phyloP scores from a whole-genome alignment of 2,797 vertebrate genomes.

The Synaphobranchus kaupii region DNA sequence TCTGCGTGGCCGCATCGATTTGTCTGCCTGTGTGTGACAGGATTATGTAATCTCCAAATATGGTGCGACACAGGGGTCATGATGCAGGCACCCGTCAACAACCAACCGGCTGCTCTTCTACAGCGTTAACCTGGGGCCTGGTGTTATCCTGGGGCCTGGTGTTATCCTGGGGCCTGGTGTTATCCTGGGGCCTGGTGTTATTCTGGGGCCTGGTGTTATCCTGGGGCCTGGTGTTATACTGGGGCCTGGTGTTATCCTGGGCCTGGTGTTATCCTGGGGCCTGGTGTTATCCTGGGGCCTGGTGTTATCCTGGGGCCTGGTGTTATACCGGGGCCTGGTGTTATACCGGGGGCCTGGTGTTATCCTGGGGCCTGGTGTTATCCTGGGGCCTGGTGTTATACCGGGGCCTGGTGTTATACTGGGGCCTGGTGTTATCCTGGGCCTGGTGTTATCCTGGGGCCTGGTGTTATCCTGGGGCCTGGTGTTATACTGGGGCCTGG shows the following conservation, averaged over 20 bases:
- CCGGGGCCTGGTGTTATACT: too few relatives aligned
- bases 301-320: not conserved
- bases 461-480: too few relatives aligned
- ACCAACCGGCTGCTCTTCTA: not conserved
- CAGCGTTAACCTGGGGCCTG: not conserved
- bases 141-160: not conserved
- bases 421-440: too few relatives aligned
- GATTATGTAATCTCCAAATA: not conserved
- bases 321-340: not conserved
- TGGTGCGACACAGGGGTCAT: not conserved
- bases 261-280: too few relatives aligned
- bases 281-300: not conserved
- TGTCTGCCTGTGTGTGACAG: not conserved
- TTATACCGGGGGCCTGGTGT: not conserved
- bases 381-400: too few relatives aligned
- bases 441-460: too few relatives aligned
- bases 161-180: not conserved
- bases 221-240: not conserved
- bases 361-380: not conserved
- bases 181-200: not conserved
- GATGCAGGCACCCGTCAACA: not conserved
- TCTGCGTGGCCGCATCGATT: conserved; percentile 38
- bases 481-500: too few relatives aligned
- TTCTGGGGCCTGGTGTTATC: not conserved
- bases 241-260: not conserved